phyloP scores from a whole-genome alignment of 2,888 invertebrate species.

The Cheilosia vulpina region DNA sequence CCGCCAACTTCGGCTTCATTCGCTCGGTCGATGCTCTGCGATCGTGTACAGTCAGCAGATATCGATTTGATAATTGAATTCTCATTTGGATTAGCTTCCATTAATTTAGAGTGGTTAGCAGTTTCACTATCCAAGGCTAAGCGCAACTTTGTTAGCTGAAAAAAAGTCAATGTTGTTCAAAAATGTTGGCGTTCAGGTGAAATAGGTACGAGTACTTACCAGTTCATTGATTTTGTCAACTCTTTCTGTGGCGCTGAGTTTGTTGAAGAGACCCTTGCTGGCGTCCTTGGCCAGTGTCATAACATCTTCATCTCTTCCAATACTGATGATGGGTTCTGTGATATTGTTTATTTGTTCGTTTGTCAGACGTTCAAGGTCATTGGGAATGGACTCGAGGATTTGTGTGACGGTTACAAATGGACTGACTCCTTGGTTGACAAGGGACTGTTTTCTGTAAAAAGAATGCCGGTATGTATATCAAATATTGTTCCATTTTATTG shows the following conservation, averaged over 20 bases:
- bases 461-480: background rate
- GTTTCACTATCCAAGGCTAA: conserved; percentile 90
- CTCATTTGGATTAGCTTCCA: conserved; percentile 76
- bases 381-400: conserved; percentile 80
- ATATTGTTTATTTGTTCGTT: conserved; percentile 80
- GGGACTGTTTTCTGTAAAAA: conserved; percentile 86
- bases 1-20: conserved; percentile 64
- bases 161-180: conserved; percentile 12
- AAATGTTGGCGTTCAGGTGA: background rate
- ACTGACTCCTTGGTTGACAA: conserved; percentile 85
- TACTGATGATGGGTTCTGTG: conserved; percentile 81
- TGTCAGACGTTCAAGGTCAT: conserved; percentile 78
- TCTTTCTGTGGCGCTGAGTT: conserved; percentile 88
- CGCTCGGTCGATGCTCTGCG: background rate
- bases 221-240: conserved; percentile 92
- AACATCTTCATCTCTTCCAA: conserved; percentile 88
- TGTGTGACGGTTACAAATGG: conserved; percentile 84
- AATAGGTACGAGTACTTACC: conserved; percentile 85
- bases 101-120: conserved; percentile 84
- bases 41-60: conserved; percentile 34
- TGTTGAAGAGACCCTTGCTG: conserved; percentile 91
- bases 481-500: no score
- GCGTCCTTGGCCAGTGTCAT: conserved; percentile 95
- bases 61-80: conserved; percentile 58
- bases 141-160: conserved; percentile 90